phyloP scores from a whole-genome alignment of 30 jellyfish, hydroid and myxozoan species.

The Turritopsis rubra region DNA sequence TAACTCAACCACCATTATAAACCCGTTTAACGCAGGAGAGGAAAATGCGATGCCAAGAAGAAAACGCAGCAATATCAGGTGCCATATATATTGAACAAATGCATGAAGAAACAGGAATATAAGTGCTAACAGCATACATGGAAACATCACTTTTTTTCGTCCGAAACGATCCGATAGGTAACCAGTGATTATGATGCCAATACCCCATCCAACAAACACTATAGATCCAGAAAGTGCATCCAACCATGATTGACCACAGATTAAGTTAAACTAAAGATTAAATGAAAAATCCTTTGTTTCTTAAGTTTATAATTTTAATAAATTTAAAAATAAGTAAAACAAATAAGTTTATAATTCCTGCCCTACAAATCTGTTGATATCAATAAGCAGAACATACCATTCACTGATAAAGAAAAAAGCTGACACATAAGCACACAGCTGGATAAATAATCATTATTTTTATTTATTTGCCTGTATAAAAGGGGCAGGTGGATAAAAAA shows the following conservation, averaged over 20 bases:
- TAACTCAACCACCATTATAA: slow-evolving; percentile 48
- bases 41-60: slow-evolving; percentile 45
- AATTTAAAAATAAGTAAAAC: too few species aligned
- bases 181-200: slow-evolving; percentile 60
- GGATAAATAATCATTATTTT: too few species aligned
- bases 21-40: slow-evolving; percentile 45
- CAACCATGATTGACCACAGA: slow-evolving; percentile 40
- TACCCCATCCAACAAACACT: slow-evolving; percentile 78
- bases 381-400: too few species aligned
- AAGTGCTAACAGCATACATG: slow-evolving; percentile 31
- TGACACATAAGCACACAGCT: too few species aligned
- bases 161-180: slow-evolving; percentile 63
- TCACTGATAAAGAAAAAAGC: too few species aligned
- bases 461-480: too few species aligned
- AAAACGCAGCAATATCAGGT: slow-evolving; percentile 39
- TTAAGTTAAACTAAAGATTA: slow-evolving; percentile 55
- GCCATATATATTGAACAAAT: slow-evolving; percentile 55
- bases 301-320: too few species aligned
- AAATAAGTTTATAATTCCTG: too few species aligned
- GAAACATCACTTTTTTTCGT: slow-evolving; percentile 46
- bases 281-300: too few species aligned
- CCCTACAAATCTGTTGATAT: too few species aligned
- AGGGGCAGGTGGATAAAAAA: too few species aligned
- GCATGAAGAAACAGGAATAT: slow-evolving; percentile 39
- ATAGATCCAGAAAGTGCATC: slow-evolving; percentile 69